Percentiles rank a stretch among this genome's conserved stretches.
Conservation (phyloP, 2,113 vertebrate species). For the Toxostoma redivivum region DNA sequence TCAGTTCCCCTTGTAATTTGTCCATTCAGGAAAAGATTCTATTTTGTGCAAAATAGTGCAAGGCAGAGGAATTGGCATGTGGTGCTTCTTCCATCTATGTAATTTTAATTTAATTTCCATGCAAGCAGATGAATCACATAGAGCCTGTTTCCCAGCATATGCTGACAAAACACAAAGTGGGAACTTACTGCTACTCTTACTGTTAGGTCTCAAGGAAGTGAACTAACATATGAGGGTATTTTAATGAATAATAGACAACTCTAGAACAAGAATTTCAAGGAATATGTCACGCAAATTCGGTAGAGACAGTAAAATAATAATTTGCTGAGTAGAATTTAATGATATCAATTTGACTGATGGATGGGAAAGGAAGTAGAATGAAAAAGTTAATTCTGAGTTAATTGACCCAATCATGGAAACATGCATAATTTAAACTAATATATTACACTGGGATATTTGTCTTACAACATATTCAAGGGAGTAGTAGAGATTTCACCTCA, state of each 20-base stretch:
- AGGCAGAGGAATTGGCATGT: background rate
- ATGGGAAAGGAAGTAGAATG: background rate
- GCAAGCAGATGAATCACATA: background rate
- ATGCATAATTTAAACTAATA: background rate
- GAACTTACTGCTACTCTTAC: background rate
- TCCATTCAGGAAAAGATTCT: background rate
- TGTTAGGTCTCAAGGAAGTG: background rate
- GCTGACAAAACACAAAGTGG: background rate
- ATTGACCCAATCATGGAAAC: background rate
- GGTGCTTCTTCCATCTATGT: background rate
- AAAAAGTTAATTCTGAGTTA: conserved; percentile 18
- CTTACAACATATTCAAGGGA: background rate
- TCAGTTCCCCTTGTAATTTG: background rate
- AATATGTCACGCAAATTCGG: background rate
- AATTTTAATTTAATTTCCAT: conserved; percentile 3
- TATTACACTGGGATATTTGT: background rate
- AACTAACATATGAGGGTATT: background rate
- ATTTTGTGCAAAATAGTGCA: background rate
- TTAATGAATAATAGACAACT: background rate
- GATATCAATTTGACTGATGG: background rate
- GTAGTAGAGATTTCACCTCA: background rate
- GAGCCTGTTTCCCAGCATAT: background rate
- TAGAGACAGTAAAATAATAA: background rate
- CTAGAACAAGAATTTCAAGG: background rate
- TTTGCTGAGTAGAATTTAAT: background rate